Evolutionary conservation across 2,888 invertebrate genomes (phyloP).

Genomic region (Lithophane leautieri): DNA sequence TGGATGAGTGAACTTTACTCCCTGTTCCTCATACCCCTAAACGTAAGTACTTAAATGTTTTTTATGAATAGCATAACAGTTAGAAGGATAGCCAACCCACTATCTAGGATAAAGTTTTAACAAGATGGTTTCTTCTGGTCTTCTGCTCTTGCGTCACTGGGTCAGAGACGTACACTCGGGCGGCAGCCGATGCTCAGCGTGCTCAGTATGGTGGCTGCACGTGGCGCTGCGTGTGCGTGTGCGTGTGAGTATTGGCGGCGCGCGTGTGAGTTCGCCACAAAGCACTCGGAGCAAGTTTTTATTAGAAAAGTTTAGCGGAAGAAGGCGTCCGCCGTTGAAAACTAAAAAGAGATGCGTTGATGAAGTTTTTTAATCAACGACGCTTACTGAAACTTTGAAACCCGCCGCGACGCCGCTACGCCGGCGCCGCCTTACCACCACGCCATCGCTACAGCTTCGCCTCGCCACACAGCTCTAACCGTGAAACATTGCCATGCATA

Average conservation of each 20-base stretch:
- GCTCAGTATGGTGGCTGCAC: too few species aligned
- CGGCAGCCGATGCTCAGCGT: not conserved
- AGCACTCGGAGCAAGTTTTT: conserved; percentile 71
- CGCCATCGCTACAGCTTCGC: not conserved
- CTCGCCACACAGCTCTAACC: not conserved
- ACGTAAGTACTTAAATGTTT: not conserved
- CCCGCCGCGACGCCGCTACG: not conserved
- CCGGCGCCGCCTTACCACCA: too few species aligned
- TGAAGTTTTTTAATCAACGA: conserved; percentile 80
- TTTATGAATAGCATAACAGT: not conserved
- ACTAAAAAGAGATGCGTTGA: conserved; percentile 72
- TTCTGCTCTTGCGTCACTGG: not conserved
- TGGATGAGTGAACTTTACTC: too few species aligned
- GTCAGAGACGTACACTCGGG: too few species aligned
- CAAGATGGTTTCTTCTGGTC: not conserved
- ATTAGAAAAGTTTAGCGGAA: conserved; percentile 75
- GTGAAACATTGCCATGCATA: not conserved
- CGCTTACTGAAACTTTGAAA: conserved; percentile 45
- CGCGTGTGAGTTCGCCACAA: not conserved
- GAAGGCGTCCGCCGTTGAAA: conserved; percentile 67
- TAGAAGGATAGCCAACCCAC: not conserved
- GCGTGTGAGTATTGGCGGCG: not conserved
- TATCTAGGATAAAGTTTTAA: not conserved
- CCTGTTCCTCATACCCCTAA: too few species aligned
- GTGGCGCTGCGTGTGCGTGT: not conserved